Percentiles rank a stretch among this genome's conserved stretches.
Evolutionary conservation across 2,797 vertebrate genomes (phyloP).

Genomic region (Acipenser transmontanus): DNA sequence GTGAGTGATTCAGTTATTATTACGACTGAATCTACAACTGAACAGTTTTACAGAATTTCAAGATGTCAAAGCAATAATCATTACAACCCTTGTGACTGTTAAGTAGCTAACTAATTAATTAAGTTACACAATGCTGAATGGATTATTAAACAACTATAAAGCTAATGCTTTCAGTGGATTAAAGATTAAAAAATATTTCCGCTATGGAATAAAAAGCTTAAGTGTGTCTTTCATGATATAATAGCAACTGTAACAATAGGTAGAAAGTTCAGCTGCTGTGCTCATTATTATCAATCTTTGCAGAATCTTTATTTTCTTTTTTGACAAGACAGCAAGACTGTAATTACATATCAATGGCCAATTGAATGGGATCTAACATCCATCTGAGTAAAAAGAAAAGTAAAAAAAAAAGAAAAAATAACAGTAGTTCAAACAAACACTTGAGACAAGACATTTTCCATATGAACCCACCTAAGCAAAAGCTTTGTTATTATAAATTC

Average conservation of each 20-base stretch:
- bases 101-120: background rate
- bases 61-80: no score
- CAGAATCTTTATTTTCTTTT: constrained; percentile 23
- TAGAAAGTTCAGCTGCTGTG: background rate
- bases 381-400: constrained; percentile 17
- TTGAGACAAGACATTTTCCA: constrained; percentile 41
- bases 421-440: constrained; percentile 34
- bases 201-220: constrained; percentile 1
- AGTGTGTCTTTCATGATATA: background rate
- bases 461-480: constrained; percentile 39
- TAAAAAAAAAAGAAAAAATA: constrained; percentile 35
- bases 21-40: no score
- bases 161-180: background rate
- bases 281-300: constrained; percentile 23
- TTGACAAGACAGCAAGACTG: constrained; percentile 30
- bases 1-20: no score
- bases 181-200: constrained; percentile 7
- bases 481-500: constrained; percentile 45
- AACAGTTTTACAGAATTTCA: no score
- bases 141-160: background rate
- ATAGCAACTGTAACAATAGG: background rate
- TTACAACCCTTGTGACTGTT: no score
- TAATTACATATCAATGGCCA: constrained; percentile 32
- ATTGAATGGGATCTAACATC: constrained; percentile 45
- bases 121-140: background rate